A percentile compares a stretch with the other conserved stretches of the same genome.
Evolutionary conservation across 2,113 vertebrate genomes (phyloP).

Genomic region (Oryzias javanicus): DNA sequence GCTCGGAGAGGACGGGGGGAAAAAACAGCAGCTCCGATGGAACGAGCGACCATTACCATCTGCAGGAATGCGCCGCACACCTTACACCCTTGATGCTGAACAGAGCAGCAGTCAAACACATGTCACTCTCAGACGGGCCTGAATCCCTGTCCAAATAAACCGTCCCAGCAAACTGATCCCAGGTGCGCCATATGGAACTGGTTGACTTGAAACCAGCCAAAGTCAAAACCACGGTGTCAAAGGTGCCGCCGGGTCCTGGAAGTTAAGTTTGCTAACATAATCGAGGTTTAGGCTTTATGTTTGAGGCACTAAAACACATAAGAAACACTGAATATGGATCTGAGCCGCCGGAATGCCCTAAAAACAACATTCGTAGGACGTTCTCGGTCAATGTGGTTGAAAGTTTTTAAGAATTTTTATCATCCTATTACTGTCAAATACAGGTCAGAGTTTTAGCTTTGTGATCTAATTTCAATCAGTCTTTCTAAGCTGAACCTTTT

Average conservation of each 20-base stretch:
- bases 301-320: no score
- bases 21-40: no score
- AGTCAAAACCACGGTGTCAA: slow-evolving; percentile 21
- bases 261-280: slow-evolving; percentile 19
- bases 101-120: slow-evolving; percentile 29
- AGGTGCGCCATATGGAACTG: slow-evolving; percentile 50
- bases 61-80: not conserved
- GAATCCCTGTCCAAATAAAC: slow-evolving; percentile 31
- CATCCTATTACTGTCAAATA: no score
- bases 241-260: slow-evolving; percentile 23
- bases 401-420: no score
- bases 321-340: no score
- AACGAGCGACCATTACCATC: not conserved
- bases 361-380: no score
- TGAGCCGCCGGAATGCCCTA: no score
- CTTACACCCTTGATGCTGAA: not conserved
- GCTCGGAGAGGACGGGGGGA: no score
- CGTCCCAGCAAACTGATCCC: slow-evolving; percentile 32
- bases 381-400: no score
- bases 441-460: no score
- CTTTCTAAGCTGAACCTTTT: no score
- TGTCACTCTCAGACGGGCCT: slow-evolving; percentile 30
- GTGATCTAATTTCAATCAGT: no score
- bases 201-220: slow-evolving; percentile 31
- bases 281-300: slow-evolving; percentile 19